Percentiles rank a stretch among this genome's conserved stretches.
These are phyloP conservation scores for Gasterosteus nipponicus DNA, from an alignment of 2,113 vertebrate species.

Conservation along the genomic window DNA sequence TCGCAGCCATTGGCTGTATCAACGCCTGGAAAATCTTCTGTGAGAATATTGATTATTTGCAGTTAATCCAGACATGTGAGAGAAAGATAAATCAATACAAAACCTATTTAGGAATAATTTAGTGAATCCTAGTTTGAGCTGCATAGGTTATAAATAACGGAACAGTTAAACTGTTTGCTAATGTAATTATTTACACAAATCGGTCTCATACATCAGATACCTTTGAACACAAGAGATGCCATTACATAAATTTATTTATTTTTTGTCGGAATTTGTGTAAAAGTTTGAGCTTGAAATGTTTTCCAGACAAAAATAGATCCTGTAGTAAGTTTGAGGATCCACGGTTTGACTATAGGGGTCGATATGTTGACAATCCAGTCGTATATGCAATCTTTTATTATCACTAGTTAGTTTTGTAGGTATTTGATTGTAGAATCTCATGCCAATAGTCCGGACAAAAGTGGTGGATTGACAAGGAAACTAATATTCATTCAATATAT, in stretches of 20 bases:
- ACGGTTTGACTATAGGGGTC: background rate
- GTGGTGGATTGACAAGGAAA: background rate
- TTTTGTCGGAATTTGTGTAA: background rate
- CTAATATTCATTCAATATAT: background rate
- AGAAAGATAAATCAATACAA: slow-evolving; percentile 29
- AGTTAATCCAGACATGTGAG: slow-evolving; percentile 42
- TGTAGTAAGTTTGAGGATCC: slow-evolving; percentile 1
- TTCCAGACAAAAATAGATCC: background rate
- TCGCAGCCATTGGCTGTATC: slow-evolving; percentile 42
- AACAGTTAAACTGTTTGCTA: background rate
- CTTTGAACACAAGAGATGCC: background rate
- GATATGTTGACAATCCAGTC: background rate
- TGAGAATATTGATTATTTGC: slow-evolving; percentile 55
- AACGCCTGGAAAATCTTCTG: slow-evolving; percentile 26
- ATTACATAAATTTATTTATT: background rate
- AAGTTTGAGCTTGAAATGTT: background rate
- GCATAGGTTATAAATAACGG: background rate
- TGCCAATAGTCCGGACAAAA: background rate
- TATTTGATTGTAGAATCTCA: background rate
- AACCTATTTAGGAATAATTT: background rate
- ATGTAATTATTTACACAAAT: background rate
- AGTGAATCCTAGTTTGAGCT: slow-evolving; percentile 24
- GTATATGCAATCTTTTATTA: background rate
- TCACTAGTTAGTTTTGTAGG: background rate
- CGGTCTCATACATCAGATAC: background rate